phyloP scores from a whole-genome alignment of 2,888 invertebrate species.

The Carabus problematicus region DNA sequence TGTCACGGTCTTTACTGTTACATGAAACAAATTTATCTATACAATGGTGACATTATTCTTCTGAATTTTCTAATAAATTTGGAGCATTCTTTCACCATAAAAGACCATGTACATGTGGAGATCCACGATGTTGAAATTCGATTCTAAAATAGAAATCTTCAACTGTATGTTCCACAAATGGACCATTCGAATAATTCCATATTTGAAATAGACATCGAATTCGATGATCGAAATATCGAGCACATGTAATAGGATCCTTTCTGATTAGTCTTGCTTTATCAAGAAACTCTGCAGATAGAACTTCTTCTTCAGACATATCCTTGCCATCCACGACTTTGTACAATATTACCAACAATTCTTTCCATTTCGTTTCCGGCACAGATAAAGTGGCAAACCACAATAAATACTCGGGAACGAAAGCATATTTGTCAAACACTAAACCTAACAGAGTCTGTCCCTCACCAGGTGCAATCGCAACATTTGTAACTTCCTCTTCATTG shows the following conservation, averaged over 20 bases:
- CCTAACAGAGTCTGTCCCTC: slow-evolving; percentile 44
- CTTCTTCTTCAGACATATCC: slow-evolving; percentile 41
- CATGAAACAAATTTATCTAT: slow-evolving; percentile 46
- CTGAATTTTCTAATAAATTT: slow-evolving; percentile 44
- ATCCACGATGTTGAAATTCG: slow-evolving; percentile 51
- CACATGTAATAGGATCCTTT: slow-evolving; percentile 48
- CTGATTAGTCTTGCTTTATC: slow-evolving; percentile 46
- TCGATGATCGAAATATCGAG: slow-evolving; percentile 28
- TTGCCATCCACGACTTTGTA: slow-evolving; percentile 18
- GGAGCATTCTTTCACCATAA: slow-evolving; percentile 50
- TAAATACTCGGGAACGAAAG: slow-evolving; percentile 45
- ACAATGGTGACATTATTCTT: slow-evolving; percentile 37
- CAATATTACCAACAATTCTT: slow-evolving; percentile 43
- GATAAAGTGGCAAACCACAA: slow-evolving; percentile 44
- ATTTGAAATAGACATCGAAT: slow-evolving; percentile 5
- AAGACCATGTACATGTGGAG: slow-evolving; percentile 49
- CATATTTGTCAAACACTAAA: slow-evolving; percentile 44
- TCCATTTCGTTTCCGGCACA: slow-evolving; percentile 44
- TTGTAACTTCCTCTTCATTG: slow-evolving; percentile 37
- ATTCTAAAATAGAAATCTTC: slow-evolving; percentile 47
- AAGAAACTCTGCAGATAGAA: slow-evolving; percentile 29
- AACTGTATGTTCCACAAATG: slow-evolving; percentile 44
- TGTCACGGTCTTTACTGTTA: slow-evolving; percentile 40
- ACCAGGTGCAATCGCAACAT: slow-evolving; percentile 45
- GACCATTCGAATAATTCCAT: slow-evolving; percentile 42